These are phyloP conservation scores for Enteromius afrohamiltoni DNA, from an alignment of 2,797 vertebrate genomes.

Conservation along the genomic window DNA sequence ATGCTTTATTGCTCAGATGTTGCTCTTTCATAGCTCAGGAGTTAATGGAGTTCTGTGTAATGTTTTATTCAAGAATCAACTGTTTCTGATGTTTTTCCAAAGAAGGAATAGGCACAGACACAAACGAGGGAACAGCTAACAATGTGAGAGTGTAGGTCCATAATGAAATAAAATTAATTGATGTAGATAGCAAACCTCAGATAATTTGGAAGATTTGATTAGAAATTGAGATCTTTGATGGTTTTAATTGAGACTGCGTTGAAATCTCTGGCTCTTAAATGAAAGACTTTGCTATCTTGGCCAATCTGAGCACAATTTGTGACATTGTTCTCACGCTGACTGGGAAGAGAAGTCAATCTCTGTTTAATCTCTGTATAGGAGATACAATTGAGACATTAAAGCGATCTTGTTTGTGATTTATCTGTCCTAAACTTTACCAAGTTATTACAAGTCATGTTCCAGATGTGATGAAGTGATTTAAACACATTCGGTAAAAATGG, in stretches of 20 bases:
- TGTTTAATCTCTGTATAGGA: slow-evolving; percentile 3
- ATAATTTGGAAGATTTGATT: not conserved
- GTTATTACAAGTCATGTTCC: not conserved
- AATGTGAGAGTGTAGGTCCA: not conserved
- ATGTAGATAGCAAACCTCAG: not conserved
- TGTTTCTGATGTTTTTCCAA: not conserved
- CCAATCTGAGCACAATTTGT: slow-evolving; percentile 17
- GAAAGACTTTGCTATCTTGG: slow-evolving; percentile 16
- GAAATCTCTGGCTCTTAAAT: slow-evolving; percentile 58
- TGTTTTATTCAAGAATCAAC: slow-evolving; percentile 19
- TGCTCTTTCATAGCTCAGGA: slow-evolving; percentile 14
- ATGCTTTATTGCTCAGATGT: slow-evolving; percentile 1
- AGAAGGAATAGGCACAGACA: not conserved
- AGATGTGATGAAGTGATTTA: slow-evolving; percentile 12
- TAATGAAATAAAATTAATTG: not conserved
- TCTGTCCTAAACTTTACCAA: slow-evolving; percentile 19
- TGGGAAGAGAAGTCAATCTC: slow-evolving; percentile 3
- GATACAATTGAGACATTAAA: slow-evolving; percentile 1
- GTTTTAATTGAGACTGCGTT: slow-evolving; percentile 19
- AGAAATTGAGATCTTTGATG: slow-evolving; percentile 19
- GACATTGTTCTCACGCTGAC: slow-evolving; percentile 13
- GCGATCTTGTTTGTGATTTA: slow-evolving; percentile 17
- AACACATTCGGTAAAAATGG: not conserved
- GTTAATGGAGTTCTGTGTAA: not conserved
- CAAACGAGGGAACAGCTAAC: not conserved